phyloP scores from a whole-genome alignment of 2,113 vertebrate genomes.

The Aphelocoma coerulescens region DNA sequence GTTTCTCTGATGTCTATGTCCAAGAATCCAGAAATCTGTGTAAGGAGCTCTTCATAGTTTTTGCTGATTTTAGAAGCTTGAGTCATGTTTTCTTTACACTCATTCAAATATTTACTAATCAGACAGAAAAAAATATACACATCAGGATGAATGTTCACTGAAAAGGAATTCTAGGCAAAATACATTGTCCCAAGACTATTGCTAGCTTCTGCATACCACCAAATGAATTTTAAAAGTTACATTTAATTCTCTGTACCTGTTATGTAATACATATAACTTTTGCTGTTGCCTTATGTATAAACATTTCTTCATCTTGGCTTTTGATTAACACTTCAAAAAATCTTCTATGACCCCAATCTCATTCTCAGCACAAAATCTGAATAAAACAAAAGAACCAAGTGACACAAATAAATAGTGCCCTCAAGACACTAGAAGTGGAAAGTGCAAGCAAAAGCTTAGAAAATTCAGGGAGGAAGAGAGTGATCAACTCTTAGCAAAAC shows the following conservation, averaged over 20 bases:
- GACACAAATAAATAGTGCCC: background rate
- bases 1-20: slow-evolving; percentile 52
- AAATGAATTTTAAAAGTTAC: background rate
- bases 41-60: slow-evolving; percentile 69
- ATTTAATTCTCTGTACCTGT: background rate
- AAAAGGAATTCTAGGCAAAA: background rate
- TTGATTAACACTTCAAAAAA: background rate
- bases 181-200: background rate
- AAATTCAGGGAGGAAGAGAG: background rate
- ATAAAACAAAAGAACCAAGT: background rate
- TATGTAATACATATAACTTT: background rate
- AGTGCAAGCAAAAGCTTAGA: background rate
- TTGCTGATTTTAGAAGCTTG: slow-evolving; percentile 50
- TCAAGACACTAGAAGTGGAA: background rate
- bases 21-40: slow-evolving; percentile 64
- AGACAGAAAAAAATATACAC: background rate
- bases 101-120: slow-evolving; percentile 67
- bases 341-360: background rate
- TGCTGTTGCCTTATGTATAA: background rate
- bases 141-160: background rate
- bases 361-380: background rate
- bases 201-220: background rate
- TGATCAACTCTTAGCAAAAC: background rate
- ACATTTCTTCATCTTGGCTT: background rate
- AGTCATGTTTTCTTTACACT: slow-evolving; percentile 67